A percentile compares a stretch with the other conserved stretches of the same genome.
phyloP scores from a whole-genome alignment of 2,888 invertebrate species.

The Margaritifera margaritifera region DNA sequence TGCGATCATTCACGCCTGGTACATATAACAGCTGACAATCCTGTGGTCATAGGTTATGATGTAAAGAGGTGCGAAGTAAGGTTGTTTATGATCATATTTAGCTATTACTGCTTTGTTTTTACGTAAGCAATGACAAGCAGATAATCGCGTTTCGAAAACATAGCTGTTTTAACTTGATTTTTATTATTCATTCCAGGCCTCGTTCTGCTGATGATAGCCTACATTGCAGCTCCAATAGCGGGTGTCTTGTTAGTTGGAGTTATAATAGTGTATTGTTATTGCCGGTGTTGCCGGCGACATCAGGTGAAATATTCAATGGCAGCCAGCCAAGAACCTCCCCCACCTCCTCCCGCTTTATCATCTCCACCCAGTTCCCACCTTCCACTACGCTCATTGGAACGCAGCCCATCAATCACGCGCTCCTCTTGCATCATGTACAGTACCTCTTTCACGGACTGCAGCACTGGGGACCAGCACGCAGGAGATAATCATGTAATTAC shows the following conservation, averaged over 20 bases:
- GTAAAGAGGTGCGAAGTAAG: too few relatives aligned
- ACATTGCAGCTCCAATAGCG: conserved; percentile 52
- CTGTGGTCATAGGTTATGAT: too few relatives aligned
- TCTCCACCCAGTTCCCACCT: conserved; percentile 42
- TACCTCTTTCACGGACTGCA: conserved; percentile 43
- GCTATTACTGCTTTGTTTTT: too few relatives aligned
- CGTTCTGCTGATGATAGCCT: conserved; percentile 56
- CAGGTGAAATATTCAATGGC: conserved; percentile 51
- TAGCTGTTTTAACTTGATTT: not conserved
- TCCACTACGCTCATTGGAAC: conserved; percentile 38
- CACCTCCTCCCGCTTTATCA: conserved; percentile 33
- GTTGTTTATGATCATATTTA: too few relatives aligned
- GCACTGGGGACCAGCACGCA: conserved; percentile 16
- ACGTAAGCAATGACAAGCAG: too few relatives aligned
- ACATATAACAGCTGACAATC: too few relatives aligned
- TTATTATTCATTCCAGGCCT: conserved; percentile 49
- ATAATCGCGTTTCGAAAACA: too few relatives aligned
- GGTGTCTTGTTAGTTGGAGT: conserved; percentile 45
- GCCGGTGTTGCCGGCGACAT: conserved; percentile 34
- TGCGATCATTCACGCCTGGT: too few relatives aligned
- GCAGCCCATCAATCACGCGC: conserved; percentile 39
- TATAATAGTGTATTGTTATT: conserved; percentile 52
- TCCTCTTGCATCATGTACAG: conserved; percentile 62
- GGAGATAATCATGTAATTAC: conserved; percentile 6
- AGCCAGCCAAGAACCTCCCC: conserved; percentile 41